phyloP scores from a whole-genome alignment of 2,113 vertebrate species.

The Brachionichthys hirsutus region DNA sequence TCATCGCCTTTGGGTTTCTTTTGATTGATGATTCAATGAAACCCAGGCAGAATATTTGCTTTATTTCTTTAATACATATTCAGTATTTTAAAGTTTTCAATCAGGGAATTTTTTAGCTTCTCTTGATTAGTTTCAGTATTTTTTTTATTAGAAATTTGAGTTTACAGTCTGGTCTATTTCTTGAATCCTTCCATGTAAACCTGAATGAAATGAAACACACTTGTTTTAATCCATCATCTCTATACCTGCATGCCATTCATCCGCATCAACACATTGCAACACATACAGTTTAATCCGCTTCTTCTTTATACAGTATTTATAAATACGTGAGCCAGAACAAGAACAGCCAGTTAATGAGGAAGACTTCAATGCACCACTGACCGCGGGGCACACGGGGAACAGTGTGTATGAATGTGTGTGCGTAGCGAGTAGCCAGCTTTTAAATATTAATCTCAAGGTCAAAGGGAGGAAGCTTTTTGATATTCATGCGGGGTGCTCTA shows the following conservation, averaged over 20 bases:
- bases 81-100: too few relatives aligned
- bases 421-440: constrained; percentile 65
- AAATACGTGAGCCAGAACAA: constrained; percentile 46
- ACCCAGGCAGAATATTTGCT: background rate
- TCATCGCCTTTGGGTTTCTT: constrained; percentile 3
- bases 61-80: background rate
- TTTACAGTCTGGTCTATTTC: background rate
- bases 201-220: background rate
- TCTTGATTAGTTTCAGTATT: background rate
- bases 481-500: constrained; percentile 73
- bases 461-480: constrained; percentile 77
- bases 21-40: constrained; percentile 10
- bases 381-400: constrained; percentile 51
- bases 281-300: constrained; percentile 28
- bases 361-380: constrained; percentile 60
- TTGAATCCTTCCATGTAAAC: background rate
- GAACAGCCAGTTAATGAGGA: constrained; percentile 67
- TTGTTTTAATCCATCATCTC: background rate
- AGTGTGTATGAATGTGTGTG: constrained; percentile 24
- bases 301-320: constrained; percentile 60
- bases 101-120: too few relatives aligned
- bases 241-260: constrained; percentile 2
- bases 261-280: constrained; percentile 12
- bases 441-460: constrained; percentile 82
- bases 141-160: background rate